Percentiles rank a stretch among this genome's conserved stretches.
These are phyloP conservation scores for Apotomis turbidana DNA, from an alignment of 2,888 invertebrate species.

Conservation along the genomic window DNA sequence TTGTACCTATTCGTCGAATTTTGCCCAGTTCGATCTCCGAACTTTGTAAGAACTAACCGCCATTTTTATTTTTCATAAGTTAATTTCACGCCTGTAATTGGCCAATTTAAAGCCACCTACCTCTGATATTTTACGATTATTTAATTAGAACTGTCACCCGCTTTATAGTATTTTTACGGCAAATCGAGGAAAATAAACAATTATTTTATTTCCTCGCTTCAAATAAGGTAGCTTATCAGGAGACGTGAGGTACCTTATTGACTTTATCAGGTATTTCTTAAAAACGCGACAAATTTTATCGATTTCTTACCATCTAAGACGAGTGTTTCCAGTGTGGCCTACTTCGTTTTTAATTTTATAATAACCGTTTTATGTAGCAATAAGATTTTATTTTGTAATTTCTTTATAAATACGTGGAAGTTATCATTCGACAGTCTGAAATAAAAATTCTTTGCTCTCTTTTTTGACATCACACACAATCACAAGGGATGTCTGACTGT, in stretches of 20 bases:
- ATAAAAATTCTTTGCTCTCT: neutral
- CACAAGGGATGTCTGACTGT: neutral
- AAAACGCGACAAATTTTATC: constrained; percentile 34
- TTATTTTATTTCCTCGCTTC: constrained; percentile 25
- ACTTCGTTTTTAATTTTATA: constrained; percentile 19
- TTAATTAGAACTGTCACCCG: constrained; percentile 20
- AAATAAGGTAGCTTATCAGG: constrained; percentile 28
- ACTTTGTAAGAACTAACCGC: neutral
- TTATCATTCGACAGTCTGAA: neutral
- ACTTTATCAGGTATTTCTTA: constrained; percentile 23
- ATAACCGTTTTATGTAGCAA: constrained; percentile 16
- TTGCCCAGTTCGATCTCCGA: neutral
- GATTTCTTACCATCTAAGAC: constrained; percentile 38
- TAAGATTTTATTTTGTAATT: constrained; percentile 24
- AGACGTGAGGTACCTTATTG: constrained; percentile 23
- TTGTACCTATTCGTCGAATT: no score
- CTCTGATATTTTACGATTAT: constrained; percentile 22
- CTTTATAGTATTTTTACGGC: constrained; percentile 20
- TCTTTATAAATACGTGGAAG: neutral
- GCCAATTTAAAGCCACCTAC: constrained; percentile 7
- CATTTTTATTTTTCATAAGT: constrained; percentile 5
- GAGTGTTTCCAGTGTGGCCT: constrained; percentile 16
- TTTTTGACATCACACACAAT: neutral
- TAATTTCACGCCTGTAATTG: constrained; percentile 11
- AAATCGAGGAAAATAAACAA: constrained; percentile 31